phyloP scores from a whole-genome alignment of 2,888 invertebrate species.

The Philereme transversata region DNA sequence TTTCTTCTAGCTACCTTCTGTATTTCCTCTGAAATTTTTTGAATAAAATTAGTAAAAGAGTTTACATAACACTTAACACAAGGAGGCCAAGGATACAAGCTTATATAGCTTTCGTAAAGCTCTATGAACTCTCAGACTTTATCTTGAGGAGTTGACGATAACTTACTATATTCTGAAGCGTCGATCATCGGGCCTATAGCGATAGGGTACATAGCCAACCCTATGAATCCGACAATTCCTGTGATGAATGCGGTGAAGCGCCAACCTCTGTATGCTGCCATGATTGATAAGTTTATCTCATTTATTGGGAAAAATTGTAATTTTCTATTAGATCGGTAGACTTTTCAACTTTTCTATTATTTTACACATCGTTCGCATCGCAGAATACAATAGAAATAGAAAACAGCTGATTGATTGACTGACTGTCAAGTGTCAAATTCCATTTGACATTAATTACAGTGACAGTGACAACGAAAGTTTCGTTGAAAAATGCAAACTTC shows the following conservation, averaged over 20 bases:
- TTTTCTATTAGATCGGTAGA: background rate
- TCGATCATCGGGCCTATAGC: slow-evolving; percentile 86
- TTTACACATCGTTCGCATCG: background rate
- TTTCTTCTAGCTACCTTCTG: slow-evolving; percentile 79
- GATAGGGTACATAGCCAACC: slow-evolving; percentile 83
- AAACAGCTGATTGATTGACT: no score
- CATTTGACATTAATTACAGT: no score
- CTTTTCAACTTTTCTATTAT: background rate
- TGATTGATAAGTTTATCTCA: slow-evolving; percentile 19
- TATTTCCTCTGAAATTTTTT: slow-evolving; percentile 69
- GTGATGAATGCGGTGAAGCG: slow-evolving; percentile 79
- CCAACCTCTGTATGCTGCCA: slow-evolving; percentile 72
- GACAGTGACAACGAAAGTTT: no score
- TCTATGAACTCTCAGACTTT: background rate
- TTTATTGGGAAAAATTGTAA: background rate
- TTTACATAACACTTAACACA: background rate
- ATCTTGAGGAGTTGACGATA: slow-evolving; percentile 1
- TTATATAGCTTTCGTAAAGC: background rate
- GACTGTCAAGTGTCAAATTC: no score
- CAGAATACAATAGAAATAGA: background rate
- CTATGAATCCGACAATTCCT: slow-evolving; percentile 81
- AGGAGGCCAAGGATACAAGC: background rate
- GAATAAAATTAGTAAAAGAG: slow-evolving; percentile 42
- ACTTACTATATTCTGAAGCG: slow-evolving; percentile 86
- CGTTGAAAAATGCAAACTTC: no score